A percentile compares a stretch with the other conserved stretches of the same genome.
Conservation (phyloP, 2,797 vertebrate species). For the Esox lucius region DNA sequence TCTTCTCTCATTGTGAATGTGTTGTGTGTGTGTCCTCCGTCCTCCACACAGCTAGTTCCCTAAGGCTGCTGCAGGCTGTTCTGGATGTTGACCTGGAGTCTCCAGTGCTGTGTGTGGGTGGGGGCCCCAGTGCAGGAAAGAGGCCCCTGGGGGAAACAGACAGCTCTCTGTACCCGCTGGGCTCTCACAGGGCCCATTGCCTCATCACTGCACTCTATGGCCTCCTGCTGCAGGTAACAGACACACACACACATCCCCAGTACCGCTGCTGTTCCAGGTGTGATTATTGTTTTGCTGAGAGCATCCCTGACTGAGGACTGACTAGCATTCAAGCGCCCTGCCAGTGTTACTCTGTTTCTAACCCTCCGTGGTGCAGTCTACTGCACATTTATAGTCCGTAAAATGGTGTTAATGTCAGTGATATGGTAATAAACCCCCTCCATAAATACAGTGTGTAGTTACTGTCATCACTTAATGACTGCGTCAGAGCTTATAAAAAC, state of each 20-base stretch:
- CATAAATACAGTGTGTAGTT: neutral
- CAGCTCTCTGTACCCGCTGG: conserved; percentile 68
- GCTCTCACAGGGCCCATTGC: conserved; percentile 50
- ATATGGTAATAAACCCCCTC: neutral
- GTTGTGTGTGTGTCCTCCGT: neutral
- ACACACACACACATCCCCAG: neutral
- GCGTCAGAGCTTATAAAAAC: neutral
- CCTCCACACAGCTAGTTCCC: conserved; percentile 16
- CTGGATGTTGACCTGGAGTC: conserved; percentile 76
- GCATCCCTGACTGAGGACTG: neutral
- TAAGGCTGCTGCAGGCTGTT: conserved; percentile 74
- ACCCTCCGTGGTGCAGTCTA: neutral
- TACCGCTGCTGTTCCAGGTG: neutral
- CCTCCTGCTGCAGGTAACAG: conserved; percentile 61
- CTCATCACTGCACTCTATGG: conserved; percentile 76
- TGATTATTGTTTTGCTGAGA: neutral
- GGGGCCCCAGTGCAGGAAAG: conserved; percentile 23
- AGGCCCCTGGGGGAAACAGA: conserved; percentile 50
- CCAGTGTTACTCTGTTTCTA: neutral
- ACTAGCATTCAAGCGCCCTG: neutral
- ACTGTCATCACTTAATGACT: neutral
- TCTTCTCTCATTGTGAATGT: neutral
- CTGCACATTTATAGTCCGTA: neutral
- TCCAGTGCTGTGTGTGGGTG: conserved; percentile 62
- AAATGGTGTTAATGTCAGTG: neutral